Percentiles rank a stretch among this genome's conserved stretches.
Conservation (phyloP, 2,888 invertebrate species). For the Oeneis ivallda region DNA sequence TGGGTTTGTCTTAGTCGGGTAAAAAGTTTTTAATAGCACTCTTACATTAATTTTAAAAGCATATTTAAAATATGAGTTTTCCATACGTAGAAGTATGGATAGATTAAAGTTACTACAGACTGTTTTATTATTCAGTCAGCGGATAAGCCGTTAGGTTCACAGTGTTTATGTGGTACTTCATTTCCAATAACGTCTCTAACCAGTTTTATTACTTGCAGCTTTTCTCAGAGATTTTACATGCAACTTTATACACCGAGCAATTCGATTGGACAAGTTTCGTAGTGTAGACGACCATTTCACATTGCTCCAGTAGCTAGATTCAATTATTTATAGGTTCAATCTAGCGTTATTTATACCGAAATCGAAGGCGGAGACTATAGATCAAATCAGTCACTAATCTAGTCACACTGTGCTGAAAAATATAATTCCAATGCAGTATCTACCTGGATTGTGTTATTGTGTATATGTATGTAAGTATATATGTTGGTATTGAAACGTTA, state of each 20-base stretch:
- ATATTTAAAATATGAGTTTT: neutral
- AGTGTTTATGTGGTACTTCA: slow-evolving; percentile 25
- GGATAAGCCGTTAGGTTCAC: slow-evolving; percentile 19
- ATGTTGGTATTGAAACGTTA: too few species aligned
- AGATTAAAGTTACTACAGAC: slow-evolving; percentile 17
- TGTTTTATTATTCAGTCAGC: slow-evolving; percentile 20
- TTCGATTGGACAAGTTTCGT: neutral
- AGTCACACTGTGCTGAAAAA: too few species aligned
- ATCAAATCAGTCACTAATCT: too few species aligned
- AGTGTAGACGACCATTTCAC: neutral
- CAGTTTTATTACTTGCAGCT: slow-evolving; percentile 20
- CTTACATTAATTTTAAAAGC: neutral
- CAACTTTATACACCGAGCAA: slow-evolving; percentile 18
- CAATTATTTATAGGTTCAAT: neutral
- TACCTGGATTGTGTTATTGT: too few species aligned
- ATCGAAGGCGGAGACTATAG: too few species aligned
- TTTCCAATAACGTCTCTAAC: slow-evolving; percentile 22
- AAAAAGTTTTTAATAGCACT: too few species aligned
- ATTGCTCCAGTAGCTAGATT: neutral
- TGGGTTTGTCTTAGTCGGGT: too few species aligned
- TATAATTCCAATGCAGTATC: too few species aligned
- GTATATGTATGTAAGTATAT: too few species aligned
- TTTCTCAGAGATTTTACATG: slow-evolving; percentile 26
- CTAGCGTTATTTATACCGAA: neutral
- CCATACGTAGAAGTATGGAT: neutral